Evolutionary conservation across 2,888 invertebrate species (phyloP).

Genomic region (Dryomyza anilis): DNA sequence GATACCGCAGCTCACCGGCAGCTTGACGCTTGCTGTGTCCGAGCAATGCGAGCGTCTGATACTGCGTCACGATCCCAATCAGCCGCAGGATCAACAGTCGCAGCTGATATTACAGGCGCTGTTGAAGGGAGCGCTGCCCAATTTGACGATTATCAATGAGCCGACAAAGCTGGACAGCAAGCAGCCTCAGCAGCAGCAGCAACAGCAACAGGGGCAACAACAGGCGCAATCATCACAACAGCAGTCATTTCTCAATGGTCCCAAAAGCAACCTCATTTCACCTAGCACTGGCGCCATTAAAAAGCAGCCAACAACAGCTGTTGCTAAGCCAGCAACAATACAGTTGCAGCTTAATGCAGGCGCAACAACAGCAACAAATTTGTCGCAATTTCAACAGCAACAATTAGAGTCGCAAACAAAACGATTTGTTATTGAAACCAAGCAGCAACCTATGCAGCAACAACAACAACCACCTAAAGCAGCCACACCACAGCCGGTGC

Average conservation of each 20-base stretch:
- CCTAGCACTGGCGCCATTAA: conserved; percentile 41
- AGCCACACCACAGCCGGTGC: not conserved
- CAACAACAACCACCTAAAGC: conserved; percentile 4
- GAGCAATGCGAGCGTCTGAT: conserved; percentile 72
- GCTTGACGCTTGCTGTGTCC: conserved; percentile 69
- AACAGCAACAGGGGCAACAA: conserved; percentile 32
- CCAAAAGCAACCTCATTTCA: conserved; percentile 22
- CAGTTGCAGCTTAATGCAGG: conserved; percentile 30
- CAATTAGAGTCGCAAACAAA: conserved; percentile 19
- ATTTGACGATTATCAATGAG: conserved; percentile 60
- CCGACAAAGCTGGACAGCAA: conserved; percentile 46
- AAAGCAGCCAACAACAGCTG: conserved; percentile 32
- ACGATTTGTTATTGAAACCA: conserved; percentile 5
- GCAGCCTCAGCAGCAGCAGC: conserved; percentile 31
- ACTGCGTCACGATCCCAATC: conserved; percentile 69
- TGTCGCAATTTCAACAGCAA: conserved; percentile 20
- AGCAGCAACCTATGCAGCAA: conserved; percentile 19
- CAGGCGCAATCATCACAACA: conserved; percentile 44
- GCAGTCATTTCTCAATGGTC: conserved; percentile 32
- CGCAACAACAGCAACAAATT: conserved; percentile 24
- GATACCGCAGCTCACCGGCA: conserved; percentile 67
- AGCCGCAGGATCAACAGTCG: conserved; percentile 64
- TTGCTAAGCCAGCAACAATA: conserved; percentile 32
- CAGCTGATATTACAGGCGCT: conserved; percentile 60
- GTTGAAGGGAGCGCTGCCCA: conserved; percentile 59